Conservation (phyloP, 2,888 invertebrate species). For the Eupithecia pulchellata region DNA sequence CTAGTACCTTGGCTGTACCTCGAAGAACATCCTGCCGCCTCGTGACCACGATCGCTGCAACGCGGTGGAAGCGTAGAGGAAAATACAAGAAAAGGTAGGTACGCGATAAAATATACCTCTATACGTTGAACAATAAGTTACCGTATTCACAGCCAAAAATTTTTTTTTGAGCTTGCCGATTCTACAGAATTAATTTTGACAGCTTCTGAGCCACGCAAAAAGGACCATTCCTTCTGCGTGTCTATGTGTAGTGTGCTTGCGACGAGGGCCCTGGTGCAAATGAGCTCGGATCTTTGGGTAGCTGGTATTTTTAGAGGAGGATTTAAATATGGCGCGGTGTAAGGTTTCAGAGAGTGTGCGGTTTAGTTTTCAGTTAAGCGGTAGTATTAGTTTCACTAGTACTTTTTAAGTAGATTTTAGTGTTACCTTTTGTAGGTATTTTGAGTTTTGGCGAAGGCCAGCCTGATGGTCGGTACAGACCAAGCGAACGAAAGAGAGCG, state of each 20-base stretch:
- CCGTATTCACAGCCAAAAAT: background rate
- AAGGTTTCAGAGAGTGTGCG: background rate
- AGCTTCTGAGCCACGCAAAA: too few relatives aligned
- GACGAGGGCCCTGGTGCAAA: constrained; percentile 31
- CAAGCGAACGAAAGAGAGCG: too few relatives aligned
- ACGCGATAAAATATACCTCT: too few relatives aligned
- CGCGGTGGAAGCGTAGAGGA: too few relatives aligned
- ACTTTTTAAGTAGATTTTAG: background rate
- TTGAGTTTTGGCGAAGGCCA: too few relatives aligned
- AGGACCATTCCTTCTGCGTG: background rate
- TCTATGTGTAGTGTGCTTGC: background rate
- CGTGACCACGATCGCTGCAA: too few relatives aligned
- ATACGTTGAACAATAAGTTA: too few relatives aligned
- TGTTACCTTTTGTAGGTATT: background rate
- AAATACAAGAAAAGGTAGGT: too few relatives aligned
- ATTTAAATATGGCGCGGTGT: constrained; percentile 24
- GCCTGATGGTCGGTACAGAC: too few relatives aligned
- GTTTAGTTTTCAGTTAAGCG: background rate
- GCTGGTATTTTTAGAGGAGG: constrained; percentile 30
- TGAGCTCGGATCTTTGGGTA: constrained; percentile 34
- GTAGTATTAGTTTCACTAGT: background rate
- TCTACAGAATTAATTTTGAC: too few relatives aligned
- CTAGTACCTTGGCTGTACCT: too few relatives aligned
- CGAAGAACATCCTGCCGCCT: too few relatives aligned
- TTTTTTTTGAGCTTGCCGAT: background rate